Evolutionary conservation across 2,888 invertebrate species (phyloP).

Genomic region (Cephus spinipes): DNA sequence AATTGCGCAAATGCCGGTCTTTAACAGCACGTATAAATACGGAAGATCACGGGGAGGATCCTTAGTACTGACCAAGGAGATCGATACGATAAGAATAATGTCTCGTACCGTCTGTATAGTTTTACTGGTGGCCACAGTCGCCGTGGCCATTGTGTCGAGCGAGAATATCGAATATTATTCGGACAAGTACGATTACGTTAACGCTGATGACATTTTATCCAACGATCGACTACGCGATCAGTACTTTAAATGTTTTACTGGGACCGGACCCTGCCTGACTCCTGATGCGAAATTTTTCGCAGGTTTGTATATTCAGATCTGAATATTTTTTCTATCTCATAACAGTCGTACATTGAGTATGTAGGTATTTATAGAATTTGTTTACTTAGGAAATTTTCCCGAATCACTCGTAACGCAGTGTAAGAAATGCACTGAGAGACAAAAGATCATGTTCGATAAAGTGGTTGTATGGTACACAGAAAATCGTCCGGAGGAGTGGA

Average conservation of each 20-base stretch:
- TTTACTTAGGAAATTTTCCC: conserved; percentile 39
- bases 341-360: neutral
- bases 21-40: too few species aligned
- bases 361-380: neutral
- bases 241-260: conserved; percentile 54
- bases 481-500: conserved; percentile 45
- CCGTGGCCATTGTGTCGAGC: conserved; percentile 20
- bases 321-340: neutral
- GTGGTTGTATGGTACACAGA: conserved; percentile 48
- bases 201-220: conserved; percentile 48
- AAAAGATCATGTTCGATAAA: conserved; percentile 42
- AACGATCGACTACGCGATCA: conserved; percentile 49
- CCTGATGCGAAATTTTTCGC: conserved; percentile 48
- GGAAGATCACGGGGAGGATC: too few species aligned
- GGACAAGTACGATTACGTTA: conserved; percentile 51
- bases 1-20: too few species aligned
- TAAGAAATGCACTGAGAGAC: conserved; percentile 48
- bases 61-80: too few species aligned
- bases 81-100: too few species aligned
- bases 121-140: conserved; percentile 14
- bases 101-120: neutral
- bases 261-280: conserved; percentile 44
- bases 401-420: conserved; percentile 52
- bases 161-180: conserved; percentile 44
- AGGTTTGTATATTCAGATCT: conserved; percentile 33